Evolutionary conservation across 2,797 vertebrate genomes (phyloP).

Genomic region (Phyllotis vaccarum): DNA sequence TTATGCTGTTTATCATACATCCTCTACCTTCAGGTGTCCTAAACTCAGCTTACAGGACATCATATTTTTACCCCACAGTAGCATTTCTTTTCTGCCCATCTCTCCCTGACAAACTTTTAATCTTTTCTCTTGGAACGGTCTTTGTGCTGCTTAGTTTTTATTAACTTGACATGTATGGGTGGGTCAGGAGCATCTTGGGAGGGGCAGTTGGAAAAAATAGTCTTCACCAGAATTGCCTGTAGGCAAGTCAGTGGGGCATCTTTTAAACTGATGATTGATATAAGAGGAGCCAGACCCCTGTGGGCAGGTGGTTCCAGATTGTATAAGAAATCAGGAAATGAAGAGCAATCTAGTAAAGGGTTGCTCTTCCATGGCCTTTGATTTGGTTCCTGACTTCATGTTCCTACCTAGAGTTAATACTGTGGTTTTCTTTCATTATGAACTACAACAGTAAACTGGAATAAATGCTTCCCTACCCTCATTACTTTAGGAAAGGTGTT

Average conservation of each 20-base stretch:
- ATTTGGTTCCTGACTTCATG: neutral
- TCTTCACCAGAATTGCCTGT: too few relatives aligned
- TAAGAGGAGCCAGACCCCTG: neutral
- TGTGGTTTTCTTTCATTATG: neutral
- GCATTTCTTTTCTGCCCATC: neutral
- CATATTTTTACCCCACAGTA: neutral
- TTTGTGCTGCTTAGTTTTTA: neutral
- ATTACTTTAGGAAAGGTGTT: neutral
- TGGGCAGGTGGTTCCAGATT: neutral
- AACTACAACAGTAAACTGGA: neutral
- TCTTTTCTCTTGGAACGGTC: neutral
- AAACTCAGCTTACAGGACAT: neutral
- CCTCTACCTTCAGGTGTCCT: neutral
- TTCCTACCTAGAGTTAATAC: neutral
- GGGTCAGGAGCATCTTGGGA: neutral
- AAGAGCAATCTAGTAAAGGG: neutral
- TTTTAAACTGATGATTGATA: neutral
- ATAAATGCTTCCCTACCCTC: neutral
- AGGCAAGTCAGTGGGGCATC: neutral
- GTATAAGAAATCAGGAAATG: neutral
- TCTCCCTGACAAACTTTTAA: neutral
- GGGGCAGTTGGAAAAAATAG: neutral
- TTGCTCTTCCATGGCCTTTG: neutral
- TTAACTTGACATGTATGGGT: neutral
- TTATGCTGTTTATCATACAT: neutral